Conservation (phyloP, 2,797 vertebrate species). For the Sebastes dallii region DNA sequence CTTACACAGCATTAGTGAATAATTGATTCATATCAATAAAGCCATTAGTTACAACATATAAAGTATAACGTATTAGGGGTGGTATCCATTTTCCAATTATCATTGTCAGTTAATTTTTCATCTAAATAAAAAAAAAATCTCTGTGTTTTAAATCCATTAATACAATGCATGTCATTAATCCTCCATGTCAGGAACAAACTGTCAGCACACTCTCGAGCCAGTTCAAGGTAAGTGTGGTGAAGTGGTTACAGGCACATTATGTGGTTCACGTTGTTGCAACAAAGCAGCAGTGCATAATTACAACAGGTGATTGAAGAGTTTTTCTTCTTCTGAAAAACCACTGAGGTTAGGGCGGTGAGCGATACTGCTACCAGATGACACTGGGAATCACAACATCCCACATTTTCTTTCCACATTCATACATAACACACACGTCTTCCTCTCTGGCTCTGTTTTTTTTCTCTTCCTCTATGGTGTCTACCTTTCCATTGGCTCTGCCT, state of each 20-base stretch:
- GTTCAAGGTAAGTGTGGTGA: conserved; percentile 54
- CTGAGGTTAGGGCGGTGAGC: conserved; percentile 55
- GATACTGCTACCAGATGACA: conserved; percentile 62
- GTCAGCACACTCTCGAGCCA: conserved; percentile 17
- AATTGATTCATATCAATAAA: neutral
- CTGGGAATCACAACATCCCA: conserved; percentile 58
- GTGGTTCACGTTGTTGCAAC: conserved; percentile 56
- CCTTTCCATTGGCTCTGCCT: conserved; percentile 75
- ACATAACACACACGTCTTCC: conserved; percentile 23
- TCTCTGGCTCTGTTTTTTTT: conserved; percentile 56
- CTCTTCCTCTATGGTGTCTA: conserved; percentile 68
- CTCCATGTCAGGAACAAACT: conserved; percentile 33
- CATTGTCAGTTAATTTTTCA: neutral
- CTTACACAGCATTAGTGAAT: neutral
- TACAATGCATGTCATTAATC: neutral
- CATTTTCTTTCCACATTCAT: conserved; percentile 59
- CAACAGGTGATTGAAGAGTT: conserved; percentile 65
- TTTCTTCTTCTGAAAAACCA: conserved; percentile 54
- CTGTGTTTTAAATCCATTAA: neutral
- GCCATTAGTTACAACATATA: neutral
- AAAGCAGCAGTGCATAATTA: conserved; percentile 64
- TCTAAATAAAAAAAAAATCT: neutral
- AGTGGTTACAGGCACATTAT: conserved; percentile 46
- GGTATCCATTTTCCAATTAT: neutral
- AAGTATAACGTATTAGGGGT: neutral